Conservation (phyloP, 2,113 vertebrate genomes). For the Lichenostomus cassidix region DNA sequence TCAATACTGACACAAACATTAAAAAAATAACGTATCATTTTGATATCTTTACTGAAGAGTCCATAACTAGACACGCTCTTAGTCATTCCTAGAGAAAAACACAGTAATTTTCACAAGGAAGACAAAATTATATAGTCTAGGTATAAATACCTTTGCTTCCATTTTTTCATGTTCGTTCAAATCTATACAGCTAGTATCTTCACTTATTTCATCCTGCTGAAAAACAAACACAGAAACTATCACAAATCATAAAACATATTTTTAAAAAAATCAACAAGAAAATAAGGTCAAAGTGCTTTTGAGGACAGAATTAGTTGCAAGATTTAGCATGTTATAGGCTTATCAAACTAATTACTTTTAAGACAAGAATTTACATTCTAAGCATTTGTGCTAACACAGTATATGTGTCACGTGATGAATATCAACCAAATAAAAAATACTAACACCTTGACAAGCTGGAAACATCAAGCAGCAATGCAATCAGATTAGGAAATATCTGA, state of each 20-base stretch:
- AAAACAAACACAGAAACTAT: conserved; percentile 9
- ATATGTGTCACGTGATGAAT: accelerated
- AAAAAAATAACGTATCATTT: neutral
- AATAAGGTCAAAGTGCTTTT: neutral
- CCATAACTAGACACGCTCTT: neutral
- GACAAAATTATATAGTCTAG: neutral
- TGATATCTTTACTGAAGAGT: neutral
- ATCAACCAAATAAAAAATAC: neutral
- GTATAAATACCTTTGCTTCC: conserved; percentile 74
- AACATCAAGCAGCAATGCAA: neutral
- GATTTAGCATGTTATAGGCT: neutral
- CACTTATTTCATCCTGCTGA: conserved; percentile 77
- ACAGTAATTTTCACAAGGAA: neutral
- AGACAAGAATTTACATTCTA: neutral
- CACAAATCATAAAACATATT: neutral
- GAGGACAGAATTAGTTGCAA: neutral
- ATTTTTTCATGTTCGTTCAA: conserved; percentile 78
- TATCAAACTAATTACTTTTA: neutral
- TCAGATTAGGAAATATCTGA: neutral
- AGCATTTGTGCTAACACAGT: neutral
- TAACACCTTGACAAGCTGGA: neutral
- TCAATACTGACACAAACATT: neutral
- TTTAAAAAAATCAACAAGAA: neutral
- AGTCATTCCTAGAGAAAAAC: neutral
- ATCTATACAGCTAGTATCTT: conserved; percentile 77